A percentile compares a stretch with the other conserved stretches of the same genome.
phyloP scores from a whole-genome alignment of 1,140 invertebrate species.

The Hylaeus anthracinus region DNA sequence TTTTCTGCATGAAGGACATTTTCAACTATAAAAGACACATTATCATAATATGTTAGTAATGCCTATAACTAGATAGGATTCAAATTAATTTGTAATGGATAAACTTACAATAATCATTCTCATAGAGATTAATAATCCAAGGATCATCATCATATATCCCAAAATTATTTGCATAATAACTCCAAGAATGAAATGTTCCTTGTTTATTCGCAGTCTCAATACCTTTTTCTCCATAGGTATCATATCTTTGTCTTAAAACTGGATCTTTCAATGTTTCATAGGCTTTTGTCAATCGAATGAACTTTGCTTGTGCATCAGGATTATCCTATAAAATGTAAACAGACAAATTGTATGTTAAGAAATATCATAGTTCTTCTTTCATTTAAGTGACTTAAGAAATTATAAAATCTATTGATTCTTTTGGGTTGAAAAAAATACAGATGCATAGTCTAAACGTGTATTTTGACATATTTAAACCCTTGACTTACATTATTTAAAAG shows the following conservation, averaged over 20 bases:
- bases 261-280: slow-evolving; percentile 92
- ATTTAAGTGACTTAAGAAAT: no score
- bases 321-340: slow-evolving; percentile 83
- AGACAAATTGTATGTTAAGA: no score
- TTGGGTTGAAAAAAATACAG: no score
- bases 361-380: no score
- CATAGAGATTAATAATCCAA: slow-evolving; percentile 89
- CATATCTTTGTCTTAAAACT: slow-evolving; percentile 89
- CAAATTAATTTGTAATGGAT: not conserved
- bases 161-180: slow-evolving; percentile 92
- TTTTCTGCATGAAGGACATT: slow-evolving; percentile 83
- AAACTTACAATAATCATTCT: slow-evolving; percentile 88
- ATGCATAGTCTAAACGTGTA: not conserved
- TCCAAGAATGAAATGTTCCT: slow-evolving; percentile 89
- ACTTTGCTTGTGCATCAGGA: slow-evolving; percentile 87
- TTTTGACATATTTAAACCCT: not conserved
- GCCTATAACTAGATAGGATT: not conserved
- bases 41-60: not conserved
- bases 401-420: no score
- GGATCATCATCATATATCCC: slow-evolving; percentile 94
- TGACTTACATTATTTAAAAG: slow-evolving; percentile 15
- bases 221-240: slow-evolving; percentile 89
- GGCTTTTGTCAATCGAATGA: slow-evolving; percentile 89
- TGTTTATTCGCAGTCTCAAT: slow-evolving; percentile 75
- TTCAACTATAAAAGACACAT: slow-evolving; percentile 78